Evolutionary conservation across 2,888 invertebrate species (phyloP), one percentile per base, ranked within the genome.

Genomic region (Polietes domitor): DNA sequence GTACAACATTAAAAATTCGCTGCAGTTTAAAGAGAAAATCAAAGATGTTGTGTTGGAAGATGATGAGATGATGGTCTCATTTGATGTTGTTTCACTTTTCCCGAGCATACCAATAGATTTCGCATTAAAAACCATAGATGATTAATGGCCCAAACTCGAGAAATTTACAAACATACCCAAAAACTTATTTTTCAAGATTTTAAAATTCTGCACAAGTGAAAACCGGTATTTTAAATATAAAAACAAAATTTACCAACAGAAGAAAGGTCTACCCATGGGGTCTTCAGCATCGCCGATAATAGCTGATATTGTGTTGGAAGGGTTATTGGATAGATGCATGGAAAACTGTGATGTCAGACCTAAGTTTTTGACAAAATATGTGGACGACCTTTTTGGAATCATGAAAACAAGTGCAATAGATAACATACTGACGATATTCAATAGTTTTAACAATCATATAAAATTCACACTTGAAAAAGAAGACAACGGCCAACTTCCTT

Each of bases 271-370:
- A 10, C 74, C 74, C 0, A 74, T 74, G 74, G 75, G 75, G n/a
- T 63, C 75, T 3, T 41, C 75, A 28, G 43, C 53, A 17, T 76
- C 50, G 17, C 75, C 65, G n/a, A 76, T 76, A 26, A 24, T 63
- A 32, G 75, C 75, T 26, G 75, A 76, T 37, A 76, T 76, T 15
- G 65, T 76, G 15, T 65, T 76, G 75, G 75, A 76, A 26, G 65
- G 41, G 17, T 17, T 74, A 32, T 58, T 74, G 21, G 74, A 74
- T 21, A 74, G 28, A 21, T 58, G 37, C 6, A 55, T 74, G 28
- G 26, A 19, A 26, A 19, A 15, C 19, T 28, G 24, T 21, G 41
- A 37, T 19, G 7, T 24, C 15, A 74, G 32, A 61, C 74, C 58
- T 17, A 74, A 32, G 53, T 12, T 61, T 21, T 12, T 74, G n/a